These are phyloP conservation scores for Tetropium fuscum DNA, from an alignment of 2,888 invertebrate species.

Conservation along the genomic window DNA sequence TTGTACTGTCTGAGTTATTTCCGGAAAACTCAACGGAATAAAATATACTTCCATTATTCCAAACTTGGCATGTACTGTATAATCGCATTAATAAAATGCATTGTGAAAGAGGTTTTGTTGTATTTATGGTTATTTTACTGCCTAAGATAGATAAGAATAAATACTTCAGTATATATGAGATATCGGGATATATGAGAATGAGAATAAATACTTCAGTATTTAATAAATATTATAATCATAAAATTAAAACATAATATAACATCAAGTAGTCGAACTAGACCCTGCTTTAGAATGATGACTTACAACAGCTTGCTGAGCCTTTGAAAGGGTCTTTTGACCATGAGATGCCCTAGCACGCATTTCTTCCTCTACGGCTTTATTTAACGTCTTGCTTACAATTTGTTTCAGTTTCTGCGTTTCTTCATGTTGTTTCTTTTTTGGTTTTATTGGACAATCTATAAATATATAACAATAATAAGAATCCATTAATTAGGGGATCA, in stretches of 20 bases:
- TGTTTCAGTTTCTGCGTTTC: conserved; percentile 75
- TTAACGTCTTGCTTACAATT: conserved; percentile 77
- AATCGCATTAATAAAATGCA: too few species aligned
- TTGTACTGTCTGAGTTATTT: too few species aligned
- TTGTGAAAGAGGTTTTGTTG: too few species aligned
- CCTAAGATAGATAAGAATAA: too few species aligned
- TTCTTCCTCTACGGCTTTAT: conserved; percentile 76
- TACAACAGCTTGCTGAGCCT: conserved; percentile 69
- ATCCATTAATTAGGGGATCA: conserved; percentile 1
- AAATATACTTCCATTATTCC: too few species aligned
- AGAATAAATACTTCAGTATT: too few species aligned
- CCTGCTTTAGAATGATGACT: conserved; percentile 50
- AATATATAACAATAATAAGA: conserved; percentile 15
- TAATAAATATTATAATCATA: not conserved
- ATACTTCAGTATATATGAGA: too few species aligned
- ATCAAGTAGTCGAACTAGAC: not conserved
- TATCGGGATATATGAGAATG: too few species aligned
- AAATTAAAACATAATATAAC: not conserved
- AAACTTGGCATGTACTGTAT: too few species aligned
- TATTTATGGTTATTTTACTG: too few species aligned
- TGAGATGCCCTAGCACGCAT: conserved; percentile 70
- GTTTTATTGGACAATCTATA: conserved; percentile 74
- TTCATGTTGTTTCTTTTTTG: conserved; percentile 72
- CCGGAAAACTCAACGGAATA: too few species aligned
- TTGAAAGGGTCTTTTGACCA: conserved; percentile 66